A percentile compares a stretch with the other conserved stretches of the same genome.
These are phyloP conservation scores for Lasius fuliginosus DNA, from an alignment of 2,888 invertebrate genomes.

Conservation along the genomic window DNA sequence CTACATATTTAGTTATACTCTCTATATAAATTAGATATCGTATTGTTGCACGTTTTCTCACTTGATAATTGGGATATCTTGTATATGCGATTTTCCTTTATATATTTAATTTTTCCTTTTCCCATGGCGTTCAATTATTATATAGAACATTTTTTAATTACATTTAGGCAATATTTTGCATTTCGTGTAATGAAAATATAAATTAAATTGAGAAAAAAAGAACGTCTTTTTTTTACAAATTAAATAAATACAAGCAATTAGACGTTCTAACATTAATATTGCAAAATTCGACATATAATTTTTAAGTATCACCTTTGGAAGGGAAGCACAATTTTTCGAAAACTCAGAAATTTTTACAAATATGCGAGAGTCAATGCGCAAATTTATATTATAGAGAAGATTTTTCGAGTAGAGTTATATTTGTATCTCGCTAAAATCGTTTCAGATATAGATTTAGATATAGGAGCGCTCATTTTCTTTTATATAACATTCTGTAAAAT, in stretches of 20 bases:
- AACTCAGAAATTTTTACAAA: background rate
- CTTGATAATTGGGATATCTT: conserved; percentile 51
- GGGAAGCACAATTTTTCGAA: conserved; percentile 35
- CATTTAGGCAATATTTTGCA: conserved; percentile 37
- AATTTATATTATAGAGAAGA: conserved; percentile 67
- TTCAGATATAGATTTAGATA: conserved; percentile 52
- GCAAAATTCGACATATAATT: conserved; percentile 16
- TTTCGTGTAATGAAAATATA: conserved; percentile 5
- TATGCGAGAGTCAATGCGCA: background rate
- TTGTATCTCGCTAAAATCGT: conserved; percentile 47
- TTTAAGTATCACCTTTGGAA: conserved; percentile 43
- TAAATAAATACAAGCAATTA: conserved; percentile 33
- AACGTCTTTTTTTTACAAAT: conserved; percentile 11
- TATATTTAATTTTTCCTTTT: conserved; percentile 1
- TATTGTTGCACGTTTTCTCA: conserved; percentile 45
- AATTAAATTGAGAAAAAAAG: conserved; percentile 24
- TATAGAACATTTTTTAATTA: conserved; percentile 6
- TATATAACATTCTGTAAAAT: conserved; percentile 58
- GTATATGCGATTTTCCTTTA: conserved; percentile 17
- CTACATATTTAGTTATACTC: conserved; percentile 7
- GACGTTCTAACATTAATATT: conserved; percentile 35
- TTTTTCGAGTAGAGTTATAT: conserved; percentile 46
- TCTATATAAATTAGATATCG: conserved; percentile 49
- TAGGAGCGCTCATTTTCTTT: conserved; percentile 57
- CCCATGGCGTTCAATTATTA: background rate